Evolutionary conservation across 2,797 vertebrate species (phyloP).

Genomic region (Tenualosa thibaudeaui): DNA sequence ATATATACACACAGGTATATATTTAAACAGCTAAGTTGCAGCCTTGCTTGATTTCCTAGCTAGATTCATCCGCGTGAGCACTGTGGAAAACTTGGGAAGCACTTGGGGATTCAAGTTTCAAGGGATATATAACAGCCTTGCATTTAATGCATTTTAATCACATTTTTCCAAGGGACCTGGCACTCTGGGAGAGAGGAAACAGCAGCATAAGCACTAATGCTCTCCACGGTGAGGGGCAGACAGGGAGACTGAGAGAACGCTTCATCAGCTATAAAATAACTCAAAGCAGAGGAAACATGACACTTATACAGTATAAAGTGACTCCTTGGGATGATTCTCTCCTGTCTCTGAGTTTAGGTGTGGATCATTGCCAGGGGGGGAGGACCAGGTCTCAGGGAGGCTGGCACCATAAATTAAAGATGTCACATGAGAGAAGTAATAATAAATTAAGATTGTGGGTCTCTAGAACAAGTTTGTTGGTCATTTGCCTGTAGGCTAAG

Average conservation of each 20-base stretch:
- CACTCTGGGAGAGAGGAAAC: not conserved
- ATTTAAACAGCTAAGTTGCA: not conserved
- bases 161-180: not conserved
- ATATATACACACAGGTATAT: not conserved
- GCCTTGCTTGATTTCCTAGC: not conserved
- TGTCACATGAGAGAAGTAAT: not conserved
- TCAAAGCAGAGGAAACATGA: not conserved
- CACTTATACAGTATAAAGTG: slow-evolving; percentile 6
- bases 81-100: no score
- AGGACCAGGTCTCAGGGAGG: not conserved
- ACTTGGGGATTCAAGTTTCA: not conserved
- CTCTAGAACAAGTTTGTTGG: not conserved
- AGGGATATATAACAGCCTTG: not conserved
- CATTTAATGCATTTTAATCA: slow-evolving; percentile 11
- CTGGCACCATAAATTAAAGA: not conserved
- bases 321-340: not conserved
- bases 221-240: not conserved
- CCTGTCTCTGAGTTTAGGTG: not conserved
- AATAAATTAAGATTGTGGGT: not conserved
- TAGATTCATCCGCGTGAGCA: not conserved
- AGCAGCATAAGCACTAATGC: slow-evolving; percentile 13
- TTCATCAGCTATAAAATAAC: slow-evolving; percentile 19
- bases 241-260: not conserved
- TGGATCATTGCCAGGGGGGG: not conserved
- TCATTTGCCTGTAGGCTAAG: not conserved